phyloP scores from a whole-genome alignment of 2,888 invertebrate species.

The Hoplodrina ambigua region DNA sequence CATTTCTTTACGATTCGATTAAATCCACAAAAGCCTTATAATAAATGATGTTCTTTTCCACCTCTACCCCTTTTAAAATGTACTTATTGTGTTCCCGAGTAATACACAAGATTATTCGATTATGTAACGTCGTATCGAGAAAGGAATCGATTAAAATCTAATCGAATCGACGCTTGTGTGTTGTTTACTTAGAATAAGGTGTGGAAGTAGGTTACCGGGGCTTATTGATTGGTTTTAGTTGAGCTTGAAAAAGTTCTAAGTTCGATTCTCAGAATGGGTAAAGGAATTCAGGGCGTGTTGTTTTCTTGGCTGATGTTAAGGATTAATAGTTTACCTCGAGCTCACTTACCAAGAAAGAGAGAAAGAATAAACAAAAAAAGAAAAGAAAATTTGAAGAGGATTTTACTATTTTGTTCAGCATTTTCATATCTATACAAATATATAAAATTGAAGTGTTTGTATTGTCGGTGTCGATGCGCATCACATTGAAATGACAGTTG shows the following conservation, averaged over 20 bases:
- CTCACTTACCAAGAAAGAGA: too few relatives aligned
- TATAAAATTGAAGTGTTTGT: too few relatives aligned
- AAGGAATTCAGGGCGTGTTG: too few relatives aligned
- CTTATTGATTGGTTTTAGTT: conserved; percentile 25
- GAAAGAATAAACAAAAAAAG: too few relatives aligned
- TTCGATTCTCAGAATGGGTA: background rate
- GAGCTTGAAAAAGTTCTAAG: conserved; percentile 3
- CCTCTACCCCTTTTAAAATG: conserved; percentile 19
- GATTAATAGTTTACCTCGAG: too few relatives aligned
- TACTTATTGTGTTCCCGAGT: conserved; percentile 23
- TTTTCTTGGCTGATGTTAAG: too few relatives aligned
- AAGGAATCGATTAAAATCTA: conserved; percentile 51
- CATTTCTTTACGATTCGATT: conserved; percentile 34
- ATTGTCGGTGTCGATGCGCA: too few relatives aligned
- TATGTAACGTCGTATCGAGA: conserved; percentile 36
- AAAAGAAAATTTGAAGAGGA: too few relatives aligned
- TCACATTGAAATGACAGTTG: too few relatives aligned
- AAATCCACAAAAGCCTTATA: conserved; percentile 34
- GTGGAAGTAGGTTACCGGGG: conserved; percentile 34
- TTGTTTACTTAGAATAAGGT: conserved; percentile 24
- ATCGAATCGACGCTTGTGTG: conserved; percentile 34
- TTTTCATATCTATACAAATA: too few relatives aligned
- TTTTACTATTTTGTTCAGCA: too few relatives aligned
- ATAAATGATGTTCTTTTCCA: conserved; percentile 33
- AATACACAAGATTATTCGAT: conserved; percentile 46